These are phyloP conservation scores for Macrosoma leucophasiata DNA, from an alignment of 2,888 invertebrate genomes.

Conservation along the genomic window DNA sequence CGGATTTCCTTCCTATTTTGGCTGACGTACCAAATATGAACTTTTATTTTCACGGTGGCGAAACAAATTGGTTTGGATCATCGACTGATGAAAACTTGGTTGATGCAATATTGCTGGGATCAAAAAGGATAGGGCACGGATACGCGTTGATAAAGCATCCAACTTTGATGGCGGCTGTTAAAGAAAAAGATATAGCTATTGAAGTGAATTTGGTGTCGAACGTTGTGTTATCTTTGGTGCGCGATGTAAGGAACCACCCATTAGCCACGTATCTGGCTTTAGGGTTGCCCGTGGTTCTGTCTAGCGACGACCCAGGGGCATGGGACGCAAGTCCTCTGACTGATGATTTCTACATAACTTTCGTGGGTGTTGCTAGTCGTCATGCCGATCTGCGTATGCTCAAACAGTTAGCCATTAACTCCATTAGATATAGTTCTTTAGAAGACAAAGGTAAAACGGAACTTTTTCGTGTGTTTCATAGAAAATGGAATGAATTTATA, in stretches of 20 bases:
- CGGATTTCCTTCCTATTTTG: slow-evolving; percentile 75
- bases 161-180: slow-evolving; percentile 70
- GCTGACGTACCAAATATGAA: slow-evolving; percentile 63
- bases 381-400: slow-evolving; percentile 81
- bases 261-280: slow-evolving; percentile 78
- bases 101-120: slow-evolving; percentile 84
- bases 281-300: slow-evolving; percentile 82
- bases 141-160: slow-evolving; percentile 86
- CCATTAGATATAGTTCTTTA: slow-evolving; percentile 80
- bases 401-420: slow-evolving; percentile 85
- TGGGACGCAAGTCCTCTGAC: slow-evolving; percentile 85
- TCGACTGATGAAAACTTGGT: slow-evolving; percentile 82
- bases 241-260: slow-evolving; percentile 87
- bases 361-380: slow-evolving; percentile 82
- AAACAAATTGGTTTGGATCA: slow-evolving; percentile 83
- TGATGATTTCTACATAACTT: slow-evolving; percentile 86
- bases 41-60: slow-evolving; percentile 87
- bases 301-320: slow-evolving; percentile 86
- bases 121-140: slow-evolving; percentile 87
- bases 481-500: slow-evolving; percentile 51
- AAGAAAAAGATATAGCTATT: slow-evolving; percentile 78
- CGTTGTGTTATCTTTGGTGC: slow-evolving; percentile 80
- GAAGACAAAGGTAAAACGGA: slow-evolving; percentile 35
- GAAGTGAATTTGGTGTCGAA: slow-evolving; percentile 90
- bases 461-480: slow-evolving; percentile 36